Base-by-base conservation (phyloP, 1,140 invertebrate genomes). In the Temnothorax nylanderi region DNA sequence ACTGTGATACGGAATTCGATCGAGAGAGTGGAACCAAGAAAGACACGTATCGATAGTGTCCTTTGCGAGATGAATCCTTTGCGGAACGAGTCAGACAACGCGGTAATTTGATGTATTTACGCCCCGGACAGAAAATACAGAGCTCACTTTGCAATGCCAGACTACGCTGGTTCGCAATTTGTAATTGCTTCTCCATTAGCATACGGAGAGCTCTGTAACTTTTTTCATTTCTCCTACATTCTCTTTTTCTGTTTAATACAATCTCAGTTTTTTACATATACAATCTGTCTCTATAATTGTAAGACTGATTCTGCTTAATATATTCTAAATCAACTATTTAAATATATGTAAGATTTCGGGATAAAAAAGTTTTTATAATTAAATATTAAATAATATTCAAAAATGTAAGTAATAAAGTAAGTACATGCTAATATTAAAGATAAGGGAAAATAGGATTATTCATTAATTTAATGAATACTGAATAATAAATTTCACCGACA, bases 401-500 rank as follows among this genome's bases (percentile, higher is more conserved):
- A 6, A 5, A 47, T 21, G 26, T 41, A 26, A 26, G 1, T 26
- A 26, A 26, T 26, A 26, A 26, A 26, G 26, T 26, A 26, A 26
- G 26, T 26, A 26, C 26, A 26, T 26, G 16, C 11, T 51, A 54
- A 37, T 16, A 56, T 76, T 41, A 41, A 8, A 47, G 18, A 34
- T 62, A 16, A 10, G 41, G 8, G 0, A n/a, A 47, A 44, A 47
- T 65, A 7, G 74, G 16, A 18, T 1, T 26, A 26, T 26, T 26
- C 26, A 1, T 26, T 26, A 8, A 64, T 47, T 78, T 13, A 37
- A 62, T 10, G 54, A 77, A 44, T 21, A 10, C 18, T 21, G 13
- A 69, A 69, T 56, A 80, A 54, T 10, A 34, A 71, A 81, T 81
- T 81, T 81, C 69, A 44, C 6, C 51, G 51, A 81, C 34, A 56